These are phyloP conservation scores for Halocaridina rubra DNA, from an alignment of 2,888 invertebrate species.

Conservation along the genomic window DNA sequence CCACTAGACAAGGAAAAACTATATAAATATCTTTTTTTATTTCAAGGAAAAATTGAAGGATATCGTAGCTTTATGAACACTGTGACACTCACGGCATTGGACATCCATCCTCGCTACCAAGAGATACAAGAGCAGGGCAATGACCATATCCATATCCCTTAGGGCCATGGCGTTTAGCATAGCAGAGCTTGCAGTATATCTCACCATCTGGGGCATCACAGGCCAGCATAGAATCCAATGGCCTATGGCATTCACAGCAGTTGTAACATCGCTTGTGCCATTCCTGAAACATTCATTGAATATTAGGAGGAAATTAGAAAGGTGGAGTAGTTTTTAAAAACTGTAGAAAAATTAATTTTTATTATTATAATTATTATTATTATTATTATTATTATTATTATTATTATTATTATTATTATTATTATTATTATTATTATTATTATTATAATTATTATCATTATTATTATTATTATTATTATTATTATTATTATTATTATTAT, in stretches of 20 bases:
- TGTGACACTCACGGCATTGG: constrained; percentile 67
- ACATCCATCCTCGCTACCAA: constrained; percentile 79
- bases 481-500: too few species aligned
- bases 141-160: constrained; percentile 87
- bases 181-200: constrained; percentile 92
- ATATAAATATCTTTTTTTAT: too few species aligned
- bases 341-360: not conserved
- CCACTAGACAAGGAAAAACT: not conserved
- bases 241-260: constrained; percentile 87
- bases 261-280: constrained; percentile 92
- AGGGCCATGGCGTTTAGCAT: constrained; percentile 79
- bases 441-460: too few species aligned
- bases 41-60: not conserved
- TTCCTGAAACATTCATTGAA: too few species aligned
- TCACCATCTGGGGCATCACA: constrained; percentile 93
- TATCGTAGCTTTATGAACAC: not conserved
- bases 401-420: too few species aligned
- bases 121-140: constrained; percentile 84
- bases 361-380: not conserved
- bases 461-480: too few species aligned
- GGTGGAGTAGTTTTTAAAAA: not conserved
- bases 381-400: too few species aligned
- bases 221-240: constrained; percentile 88
- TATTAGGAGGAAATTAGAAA: not conserved
- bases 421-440: too few species aligned